Percentiles rank a stretch among this genome's conserved stretches.
Conservation (phyloP, 2,113 vertebrate genomes). For the Dinomys branickii region DNA sequence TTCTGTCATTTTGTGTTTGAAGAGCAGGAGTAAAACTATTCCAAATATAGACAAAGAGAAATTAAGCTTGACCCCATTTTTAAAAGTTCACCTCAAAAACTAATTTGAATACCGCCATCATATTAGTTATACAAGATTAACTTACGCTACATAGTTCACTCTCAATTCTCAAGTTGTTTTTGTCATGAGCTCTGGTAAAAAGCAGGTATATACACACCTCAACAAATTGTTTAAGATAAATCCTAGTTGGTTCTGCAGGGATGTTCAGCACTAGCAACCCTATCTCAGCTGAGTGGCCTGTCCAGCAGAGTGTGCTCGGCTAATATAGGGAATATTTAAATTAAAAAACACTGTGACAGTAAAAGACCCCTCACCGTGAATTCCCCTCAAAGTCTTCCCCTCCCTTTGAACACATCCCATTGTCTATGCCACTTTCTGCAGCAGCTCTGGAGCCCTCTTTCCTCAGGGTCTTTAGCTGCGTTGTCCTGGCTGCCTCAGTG, state of each 20-base stretch:
- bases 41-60: not conserved
- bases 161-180: not conserved
- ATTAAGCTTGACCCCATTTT: not conserved
- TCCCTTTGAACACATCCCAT: not conserved
- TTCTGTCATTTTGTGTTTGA: not conserved
- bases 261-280: not conserved
- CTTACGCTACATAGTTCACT: not conserved
- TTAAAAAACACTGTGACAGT: not conserved
- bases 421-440: not conserved
- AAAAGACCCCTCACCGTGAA: not conserved
- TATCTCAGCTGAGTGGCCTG: not conserved
- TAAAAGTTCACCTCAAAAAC: not conserved
- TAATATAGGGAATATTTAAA: not conserved
- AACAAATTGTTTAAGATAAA: not conserved
- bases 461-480: not conserved
- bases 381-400: not conserved
- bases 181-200: not conserved
- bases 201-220: not conserved
- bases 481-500: not conserved
- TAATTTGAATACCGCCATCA: not conserved
- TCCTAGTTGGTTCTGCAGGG: not conserved
- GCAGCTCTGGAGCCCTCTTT: not conserved
- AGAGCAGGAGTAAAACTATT: not conserved
- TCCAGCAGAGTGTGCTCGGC: too few relatives aligned
- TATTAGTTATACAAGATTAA: not conserved